Evolutionary conservation across 2,113 vertebrate species (phyloP).

Genomic region (Hydrochoerus hydrochaeris): DNA sequence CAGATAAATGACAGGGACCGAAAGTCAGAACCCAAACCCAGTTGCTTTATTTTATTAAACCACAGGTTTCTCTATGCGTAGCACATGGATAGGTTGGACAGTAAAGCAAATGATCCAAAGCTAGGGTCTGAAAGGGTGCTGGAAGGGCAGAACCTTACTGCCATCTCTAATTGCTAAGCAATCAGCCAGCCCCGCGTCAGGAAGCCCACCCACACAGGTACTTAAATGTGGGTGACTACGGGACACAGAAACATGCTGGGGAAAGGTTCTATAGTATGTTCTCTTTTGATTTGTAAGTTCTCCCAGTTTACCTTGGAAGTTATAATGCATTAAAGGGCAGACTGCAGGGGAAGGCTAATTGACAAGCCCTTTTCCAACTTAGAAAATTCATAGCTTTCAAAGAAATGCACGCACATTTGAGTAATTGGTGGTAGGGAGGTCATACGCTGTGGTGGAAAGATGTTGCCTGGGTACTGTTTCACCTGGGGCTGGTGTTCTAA

Average conservation of each 20-base stretch:
- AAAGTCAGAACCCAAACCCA: neutral
- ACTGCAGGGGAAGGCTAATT: neutral
- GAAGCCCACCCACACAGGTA: fast-evolving
- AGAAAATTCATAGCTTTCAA: neutral
- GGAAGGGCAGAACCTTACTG: neutral
- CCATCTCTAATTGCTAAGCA: neutral
- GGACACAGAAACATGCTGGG: fast-evolving
- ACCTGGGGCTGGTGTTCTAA: neutral
- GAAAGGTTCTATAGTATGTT: neutral
- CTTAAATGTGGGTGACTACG: neutral
- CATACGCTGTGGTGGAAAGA: too few species aligned
- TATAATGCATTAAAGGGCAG: neutral
- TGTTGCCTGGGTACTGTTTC: too few species aligned
- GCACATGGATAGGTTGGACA: too few species aligned
- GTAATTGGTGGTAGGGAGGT: neutral
- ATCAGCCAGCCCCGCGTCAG: neutral
- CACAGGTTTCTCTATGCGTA: neutral
- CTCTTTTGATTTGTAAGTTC: neutral
- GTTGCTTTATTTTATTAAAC: neutral
- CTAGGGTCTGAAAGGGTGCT: neutral
- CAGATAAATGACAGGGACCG: neutral
- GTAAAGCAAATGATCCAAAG: neutral
- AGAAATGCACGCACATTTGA: neutral
- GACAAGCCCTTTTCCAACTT: neutral
- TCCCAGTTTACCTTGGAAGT: neutral